Base-by-base conservation (phyloP, 2,113 vertebrate species). In the Periophthalmus modestus region DNA sequence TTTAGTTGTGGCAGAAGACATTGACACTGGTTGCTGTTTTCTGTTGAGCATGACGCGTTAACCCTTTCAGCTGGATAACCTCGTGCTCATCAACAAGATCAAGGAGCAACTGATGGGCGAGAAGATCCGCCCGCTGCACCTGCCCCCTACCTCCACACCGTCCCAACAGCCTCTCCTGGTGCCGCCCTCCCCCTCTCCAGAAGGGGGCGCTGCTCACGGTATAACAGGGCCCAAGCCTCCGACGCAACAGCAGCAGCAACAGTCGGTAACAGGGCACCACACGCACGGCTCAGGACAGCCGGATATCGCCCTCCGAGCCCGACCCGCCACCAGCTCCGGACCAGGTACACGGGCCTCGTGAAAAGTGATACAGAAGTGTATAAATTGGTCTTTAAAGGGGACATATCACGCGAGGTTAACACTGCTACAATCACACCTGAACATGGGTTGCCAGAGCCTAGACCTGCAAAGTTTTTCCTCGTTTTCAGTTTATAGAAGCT, bases 61-160 rank as follows among this genome's bases (percentile, higher is more conserved):
- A 90, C 88, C 89, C 69, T 85, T 59, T 62, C 92, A 99, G 98
- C 93, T 99, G 94, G 98, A 99, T 93, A 99, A 99, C 94, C 93
- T 99, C 88, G 97, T 99, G 89, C 94, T 99, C 87, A 99, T 99
- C 91, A 98, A 99, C 94, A 99, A 99, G 93, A 99, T 99, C 94
- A 99, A 99, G 93, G 98, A 99, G 92, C 98, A 99, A 91, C 92
- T 99, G 90, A 99, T 99, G 98, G 98, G 97, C 0, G 98, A 99
- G 92, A 99, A 99, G 94, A 99, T 99, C 82, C 94, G 98, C 71
- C 96, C 97, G 65, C 94, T 96, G 0, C 97, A 98, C 89, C 89
- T 98, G 92, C 96, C 96, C 2, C 96, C 97, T 80, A 96, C 96
- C 71, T 96, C 97, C 1, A 89, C 94, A 69, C 94, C 96, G 15